Evolutionary conservation across 2,797 vertebrate species (phyloP).

Genomic region (Selene dorsalis): DNA sequence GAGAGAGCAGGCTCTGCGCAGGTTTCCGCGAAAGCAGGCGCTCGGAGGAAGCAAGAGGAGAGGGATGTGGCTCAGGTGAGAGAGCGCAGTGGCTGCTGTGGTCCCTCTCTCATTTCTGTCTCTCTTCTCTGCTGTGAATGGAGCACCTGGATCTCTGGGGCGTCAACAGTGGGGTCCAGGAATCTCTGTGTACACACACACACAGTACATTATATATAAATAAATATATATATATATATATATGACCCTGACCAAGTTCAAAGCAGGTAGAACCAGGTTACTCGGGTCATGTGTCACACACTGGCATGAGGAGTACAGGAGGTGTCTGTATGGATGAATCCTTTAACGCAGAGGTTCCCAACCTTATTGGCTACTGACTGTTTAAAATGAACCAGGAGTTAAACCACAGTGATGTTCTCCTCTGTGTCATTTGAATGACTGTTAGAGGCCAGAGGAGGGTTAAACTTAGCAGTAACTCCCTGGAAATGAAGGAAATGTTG

Average conservation of each 20-base stretch:
- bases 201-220: no score
- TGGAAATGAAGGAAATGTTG: neutral
- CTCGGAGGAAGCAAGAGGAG: slow-evolving; percentile 48
- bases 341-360: no score
- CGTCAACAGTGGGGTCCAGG: slow-evolving; percentile 13
- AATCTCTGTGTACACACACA: slow-evolving; percentile 6
- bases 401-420: neutral
- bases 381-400: neutral
- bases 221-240: neutral
- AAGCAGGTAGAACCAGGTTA: slow-evolving; percentile 23
- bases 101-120: slow-evolving; percentile 51
- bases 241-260: slow-evolving; percentile 39
- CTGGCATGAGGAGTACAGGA: slow-evolving; percentile 6
- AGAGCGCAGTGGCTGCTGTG: slow-evolving; percentile 67
- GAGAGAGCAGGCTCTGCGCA: slow-evolving; percentile 25
- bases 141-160: slow-evolving; percentile 54
- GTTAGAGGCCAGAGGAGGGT: neutral
- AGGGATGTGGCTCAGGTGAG: slow-evolving; percentile 75
- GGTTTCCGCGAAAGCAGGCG: slow-evolving; percentile 74
- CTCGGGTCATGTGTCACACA: slow-evolving; percentile 5
- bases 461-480: neutral
- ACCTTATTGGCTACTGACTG: no score
- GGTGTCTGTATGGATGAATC: neutral
- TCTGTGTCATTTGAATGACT: neutral
- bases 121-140: slow-evolving; percentile 43